phyloP scores from a whole-genome alignment of 2,888 invertebrate genomes.

The Mesochorus sp. region DNA sequence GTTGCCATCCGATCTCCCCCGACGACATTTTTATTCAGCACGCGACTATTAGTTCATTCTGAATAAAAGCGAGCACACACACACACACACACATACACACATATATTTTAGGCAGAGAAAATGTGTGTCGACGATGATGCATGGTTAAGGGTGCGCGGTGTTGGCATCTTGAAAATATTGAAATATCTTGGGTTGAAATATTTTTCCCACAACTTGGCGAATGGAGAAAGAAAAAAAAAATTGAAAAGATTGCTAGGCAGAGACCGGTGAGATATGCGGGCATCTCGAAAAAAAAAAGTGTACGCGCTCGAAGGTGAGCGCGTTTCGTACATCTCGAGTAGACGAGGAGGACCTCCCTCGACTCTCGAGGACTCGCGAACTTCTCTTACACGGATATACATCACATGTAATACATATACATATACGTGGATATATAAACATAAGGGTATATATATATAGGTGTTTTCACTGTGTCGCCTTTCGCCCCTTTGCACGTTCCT shows the following conservation, averaged over 20 bases:
- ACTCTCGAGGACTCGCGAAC: constrained; percentile 52
- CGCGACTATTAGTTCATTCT: constrained; percentile 38
- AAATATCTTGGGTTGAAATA: constrained; percentile 45
- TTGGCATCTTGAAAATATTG: constrained; percentile 41
- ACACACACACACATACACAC: background rate
- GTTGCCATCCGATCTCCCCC: constrained; percentile 69
- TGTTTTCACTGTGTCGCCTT: constrained; percentile 44
- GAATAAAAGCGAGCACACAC: constrained; percentile 16
- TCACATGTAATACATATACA: background rate
- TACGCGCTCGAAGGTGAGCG: constrained; percentile 36
- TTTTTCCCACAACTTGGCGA: constrained; percentile 46
- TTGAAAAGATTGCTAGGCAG: constrained; percentile 3
- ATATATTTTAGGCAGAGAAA: constrained; percentile 6
- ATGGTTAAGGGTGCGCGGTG: constrained; percentile 27
- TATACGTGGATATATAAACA: background rate
- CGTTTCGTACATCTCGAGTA: constrained; percentile 56
- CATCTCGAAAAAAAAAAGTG: constrained; percentile 22
- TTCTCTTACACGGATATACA: constrained; percentile 9
- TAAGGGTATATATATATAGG: constrained; percentile 17
- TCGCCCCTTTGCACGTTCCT: constrained; percentile 53
- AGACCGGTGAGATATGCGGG: constrained; percentile 54
- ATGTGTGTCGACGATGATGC: constrained; percentile 37
- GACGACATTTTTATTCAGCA: constrained; percentile 43
- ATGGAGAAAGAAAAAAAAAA: constrained; percentile 5
- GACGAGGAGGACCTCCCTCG: constrained; percentile 55